phyloP scores from a whole-genome alignment of 2,797 vertebrate genomes.

The Myotis pilosus region DNA sequence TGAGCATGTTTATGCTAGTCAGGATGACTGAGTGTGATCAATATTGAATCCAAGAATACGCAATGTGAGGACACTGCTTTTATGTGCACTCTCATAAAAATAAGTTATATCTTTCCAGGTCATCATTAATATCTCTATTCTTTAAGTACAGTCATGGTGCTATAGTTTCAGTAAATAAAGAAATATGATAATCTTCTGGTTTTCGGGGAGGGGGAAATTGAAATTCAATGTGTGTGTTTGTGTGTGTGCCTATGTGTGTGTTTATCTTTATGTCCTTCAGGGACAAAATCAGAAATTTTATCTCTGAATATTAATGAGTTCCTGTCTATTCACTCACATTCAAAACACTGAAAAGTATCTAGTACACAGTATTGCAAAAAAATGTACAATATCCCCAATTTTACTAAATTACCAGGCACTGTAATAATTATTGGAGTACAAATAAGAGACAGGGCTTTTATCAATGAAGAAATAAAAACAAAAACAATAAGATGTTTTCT shows the following conservation, averaged over 20 bases:
- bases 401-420: neutral
- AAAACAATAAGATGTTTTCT: neutral
- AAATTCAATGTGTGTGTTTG: neutral
- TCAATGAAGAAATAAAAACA: neutral
- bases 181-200: neutral
- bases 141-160: neutral
- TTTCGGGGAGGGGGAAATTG: neutral
- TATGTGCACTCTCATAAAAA: neutral
- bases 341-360: neutral
- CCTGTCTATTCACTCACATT: neutral
- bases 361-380: neutral
- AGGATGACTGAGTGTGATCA: neutral
- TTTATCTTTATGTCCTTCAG: neutral
- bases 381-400: neutral
- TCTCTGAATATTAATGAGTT: neutral
- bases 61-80: neutral
- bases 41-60: neutral
- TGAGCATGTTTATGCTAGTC: conserved; percentile 1
- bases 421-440: neutral
- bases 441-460: neutral
- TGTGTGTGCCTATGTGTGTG: neutral
- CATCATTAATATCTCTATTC: neutral
- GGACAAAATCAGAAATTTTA: conserved; percentile 3
- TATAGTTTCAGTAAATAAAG: neutral
- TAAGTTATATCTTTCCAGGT: neutral